Percentiles rank a stretch among this genome's conserved stretches.
phyloP scores from a whole-genome alignment of 1,140 invertebrate species.

The Penaeus japonicus region DNA sequence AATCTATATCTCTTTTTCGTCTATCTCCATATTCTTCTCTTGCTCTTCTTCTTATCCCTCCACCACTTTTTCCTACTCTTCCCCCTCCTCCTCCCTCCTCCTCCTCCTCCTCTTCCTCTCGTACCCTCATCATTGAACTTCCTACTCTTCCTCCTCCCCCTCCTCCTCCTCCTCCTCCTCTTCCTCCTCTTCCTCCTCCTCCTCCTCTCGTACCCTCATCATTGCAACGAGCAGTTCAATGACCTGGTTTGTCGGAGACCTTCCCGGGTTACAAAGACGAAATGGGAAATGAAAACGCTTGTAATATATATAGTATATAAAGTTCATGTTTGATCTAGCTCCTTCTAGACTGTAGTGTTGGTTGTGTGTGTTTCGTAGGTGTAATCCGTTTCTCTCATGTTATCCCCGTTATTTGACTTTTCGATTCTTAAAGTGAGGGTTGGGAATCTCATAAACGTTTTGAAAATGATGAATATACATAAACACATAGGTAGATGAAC shows the following conservation, averaged over 20 bases:
- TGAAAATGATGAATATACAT: too few relatives aligned
- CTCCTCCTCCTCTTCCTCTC: not conserved
- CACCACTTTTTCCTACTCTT: not conserved
- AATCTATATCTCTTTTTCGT: too few relatives aligned
- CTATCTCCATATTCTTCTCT: too few relatives aligned
- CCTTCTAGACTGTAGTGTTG: not conserved
- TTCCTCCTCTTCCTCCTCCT: not conserved
- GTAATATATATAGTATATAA: constrained; percentile 8
- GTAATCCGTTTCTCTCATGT: too few relatives aligned
- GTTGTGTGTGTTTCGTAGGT: not conserved
- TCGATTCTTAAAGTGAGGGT: too few relatives aligned
- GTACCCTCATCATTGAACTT: not conserved
- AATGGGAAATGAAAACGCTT: constrained; percentile 14
- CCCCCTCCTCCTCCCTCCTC: too few relatives aligned
- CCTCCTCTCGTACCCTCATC: not conserved
- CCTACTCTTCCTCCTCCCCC: not conserved
- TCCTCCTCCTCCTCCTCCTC: not conserved
- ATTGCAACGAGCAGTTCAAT: too few relatives aligned
- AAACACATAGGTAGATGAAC: too few relatives aligned
- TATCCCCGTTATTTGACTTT: too few relatives aligned
- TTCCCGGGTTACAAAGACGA: not conserved
- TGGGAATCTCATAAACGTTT: too few relatives aligned
- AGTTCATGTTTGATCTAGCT: not conserved
- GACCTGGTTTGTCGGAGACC: not conserved
- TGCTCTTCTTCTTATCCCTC: not conserved